These are phyloP conservation scores for Cirrhinus mrigala DNA, from an alignment of 2,797 vertebrate species.

Conservation along the genomic window DNA sequence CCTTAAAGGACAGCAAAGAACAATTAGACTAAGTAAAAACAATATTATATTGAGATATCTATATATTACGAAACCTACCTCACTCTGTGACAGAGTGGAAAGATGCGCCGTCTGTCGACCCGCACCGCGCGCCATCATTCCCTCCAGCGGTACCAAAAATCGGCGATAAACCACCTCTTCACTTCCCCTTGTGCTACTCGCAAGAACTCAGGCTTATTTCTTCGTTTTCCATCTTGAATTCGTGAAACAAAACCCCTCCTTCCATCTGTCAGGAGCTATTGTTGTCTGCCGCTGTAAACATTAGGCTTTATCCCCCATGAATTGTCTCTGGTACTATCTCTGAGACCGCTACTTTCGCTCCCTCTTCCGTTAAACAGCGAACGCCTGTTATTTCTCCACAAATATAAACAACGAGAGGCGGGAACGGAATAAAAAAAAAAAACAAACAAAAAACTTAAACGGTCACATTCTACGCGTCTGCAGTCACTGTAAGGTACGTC, in stretches of 20 bases:
- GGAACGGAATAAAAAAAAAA: not conserved
- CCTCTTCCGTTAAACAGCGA: slow-evolving; percentile 35
- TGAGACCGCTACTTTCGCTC: slow-evolving; percentile 17
- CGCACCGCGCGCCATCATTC: slow-evolving; percentile 84
- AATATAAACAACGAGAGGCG: not conserved
- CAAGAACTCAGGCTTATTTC: slow-evolving; percentile 27
- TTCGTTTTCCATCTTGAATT: slow-evolving; percentile 60
- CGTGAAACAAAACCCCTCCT: slow-evolving; percentile 48
- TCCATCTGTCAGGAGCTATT: slow-evolving; percentile 50
- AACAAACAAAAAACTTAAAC: slow-evolving; percentile 51
- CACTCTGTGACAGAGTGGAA: slow-evolving; percentile 63
- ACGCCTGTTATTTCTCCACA: not conserved
- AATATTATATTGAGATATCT: slow-evolving; percentile 56
- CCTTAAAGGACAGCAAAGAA: not conserved
- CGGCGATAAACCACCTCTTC: not conserved
- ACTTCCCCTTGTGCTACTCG: slow-evolving; percentile 12
- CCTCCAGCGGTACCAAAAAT: slow-evolving; percentile 67
- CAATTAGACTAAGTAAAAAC: slow-evolving; percentile 58
- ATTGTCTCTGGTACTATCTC: not conserved
- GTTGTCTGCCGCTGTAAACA: slow-evolving; percentile 31
- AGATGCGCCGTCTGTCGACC: slow-evolving; percentile 73
- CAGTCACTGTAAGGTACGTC: slow-evolving; percentile 26
- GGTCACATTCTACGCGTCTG: slow-evolving; percentile 11
- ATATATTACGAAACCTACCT: slow-evolving; percentile 67
- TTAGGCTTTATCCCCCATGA: slow-evolving; percentile 23